A percentile compares a stretch with the other conserved stretches of the same genome.
phyloP scores from a whole-genome alignment of 2,797 vertebrate genomes.

The Callimico goeldii region DNA sequence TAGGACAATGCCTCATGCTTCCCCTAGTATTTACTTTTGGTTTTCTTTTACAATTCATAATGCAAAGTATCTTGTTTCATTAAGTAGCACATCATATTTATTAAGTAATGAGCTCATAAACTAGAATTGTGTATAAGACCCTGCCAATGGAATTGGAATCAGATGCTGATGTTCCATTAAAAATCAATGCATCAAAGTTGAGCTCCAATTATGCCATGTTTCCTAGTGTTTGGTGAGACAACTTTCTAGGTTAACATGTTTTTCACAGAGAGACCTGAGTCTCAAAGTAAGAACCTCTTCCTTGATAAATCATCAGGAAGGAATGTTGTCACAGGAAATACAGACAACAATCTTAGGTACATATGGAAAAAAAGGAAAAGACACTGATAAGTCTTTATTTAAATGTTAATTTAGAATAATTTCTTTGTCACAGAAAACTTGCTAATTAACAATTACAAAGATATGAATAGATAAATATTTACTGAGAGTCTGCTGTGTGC shows the following conservation, averaged over 20 bases:
- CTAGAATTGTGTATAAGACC: background rate
- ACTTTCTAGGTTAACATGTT: background rate
- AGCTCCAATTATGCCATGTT: background rate
- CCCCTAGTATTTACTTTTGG: conserved; percentile 13
- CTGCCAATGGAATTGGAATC: background rate
- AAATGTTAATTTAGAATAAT: conserved; percentile 30
- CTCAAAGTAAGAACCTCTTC: background rate
- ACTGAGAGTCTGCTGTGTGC: background rate
- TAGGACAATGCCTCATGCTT: conserved; percentile 70
- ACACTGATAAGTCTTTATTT: background rate
- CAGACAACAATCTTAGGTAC: background rate
- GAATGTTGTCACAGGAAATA: background rate
- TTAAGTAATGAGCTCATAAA: conserved; percentile 35
- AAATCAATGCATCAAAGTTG: background rate
- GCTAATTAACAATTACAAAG: background rate
- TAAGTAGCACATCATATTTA: background rate
- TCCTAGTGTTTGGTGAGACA: background rate
- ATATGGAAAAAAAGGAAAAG: background rate
- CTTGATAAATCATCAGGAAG: background rate
- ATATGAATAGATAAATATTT: background rate
- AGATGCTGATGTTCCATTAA: background rate
- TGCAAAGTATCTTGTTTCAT: conserved; percentile 49
- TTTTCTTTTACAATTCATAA: conserved; percentile 61
- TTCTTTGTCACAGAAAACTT: background rate
- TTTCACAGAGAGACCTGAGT: background rate